Conservation (phyloP, 2,888 invertebrate species). For the Drosophila anomelani region DNA sequence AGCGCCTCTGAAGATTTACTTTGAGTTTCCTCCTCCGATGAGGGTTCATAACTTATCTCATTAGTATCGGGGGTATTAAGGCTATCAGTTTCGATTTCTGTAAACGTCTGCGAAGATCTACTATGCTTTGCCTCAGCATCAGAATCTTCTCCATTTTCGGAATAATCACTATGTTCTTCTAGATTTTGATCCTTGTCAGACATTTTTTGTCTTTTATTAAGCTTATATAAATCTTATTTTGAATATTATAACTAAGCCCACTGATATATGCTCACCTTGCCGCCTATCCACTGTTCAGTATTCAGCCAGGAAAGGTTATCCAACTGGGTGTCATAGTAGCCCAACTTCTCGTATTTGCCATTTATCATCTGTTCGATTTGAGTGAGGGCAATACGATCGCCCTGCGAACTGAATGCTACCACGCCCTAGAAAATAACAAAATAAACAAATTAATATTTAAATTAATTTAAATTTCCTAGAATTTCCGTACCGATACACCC, state of each 20-base stretch:
- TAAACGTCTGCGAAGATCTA: neutral
- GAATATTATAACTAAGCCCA: slow-evolving; percentile 8
- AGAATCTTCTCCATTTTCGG: neutral
- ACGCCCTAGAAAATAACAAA: slow-evolving; percentile 89
- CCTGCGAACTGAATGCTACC: slow-evolving; percentile 99
- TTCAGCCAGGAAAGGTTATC: slow-evolving; percentile 98
- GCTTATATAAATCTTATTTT: too few relatives aligned
- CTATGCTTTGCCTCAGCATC: neutral
- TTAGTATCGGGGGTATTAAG: neutral
- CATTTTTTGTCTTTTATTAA: slow-evolving; percentile 9
- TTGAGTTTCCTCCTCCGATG: neutral
- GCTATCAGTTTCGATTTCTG: neutral
- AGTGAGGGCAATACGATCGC: slow-evolving; percentile 98
- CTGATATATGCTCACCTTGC: slow-evolving; percentile 81
- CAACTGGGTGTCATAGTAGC: slow-evolving; percentile 97
- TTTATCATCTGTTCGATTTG: slow-evolving; percentile 98
- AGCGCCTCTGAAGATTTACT: neutral
- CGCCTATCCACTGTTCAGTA: slow-evolving; percentile 95
- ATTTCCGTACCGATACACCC: slow-evolving; percentile 95
- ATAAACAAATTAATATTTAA: neutral
- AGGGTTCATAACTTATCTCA: neutral
- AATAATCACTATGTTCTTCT: neutral
- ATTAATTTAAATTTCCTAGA: neutral
- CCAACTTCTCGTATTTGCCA: slow-evolving; percentile 96
- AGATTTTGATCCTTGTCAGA: slow-evolving; percentile 18